These are phyloP conservation scores for Dufourea novaeangliae DNA, from an alignment of 1,140 invertebrate genomes.

Conservation along the genomic window DNA sequence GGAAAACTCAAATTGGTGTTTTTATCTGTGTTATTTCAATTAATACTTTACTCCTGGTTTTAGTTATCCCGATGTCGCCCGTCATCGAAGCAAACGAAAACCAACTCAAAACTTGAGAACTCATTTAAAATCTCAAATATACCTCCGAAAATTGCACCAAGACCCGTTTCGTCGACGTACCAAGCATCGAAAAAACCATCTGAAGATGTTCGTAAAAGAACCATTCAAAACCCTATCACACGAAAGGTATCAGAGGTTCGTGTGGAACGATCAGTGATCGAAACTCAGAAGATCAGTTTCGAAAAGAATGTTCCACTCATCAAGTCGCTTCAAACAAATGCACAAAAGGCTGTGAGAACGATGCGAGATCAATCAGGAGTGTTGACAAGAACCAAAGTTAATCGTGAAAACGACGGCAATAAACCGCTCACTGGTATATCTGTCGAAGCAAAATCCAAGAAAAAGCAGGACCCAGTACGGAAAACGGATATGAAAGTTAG, in stretches of 20 bases:
- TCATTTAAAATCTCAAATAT: neutral
- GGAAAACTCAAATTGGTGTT: neutral
- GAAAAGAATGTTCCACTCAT: neutral
- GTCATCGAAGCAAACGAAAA: neutral
- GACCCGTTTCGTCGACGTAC: neutral
- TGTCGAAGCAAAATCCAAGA: neutral
- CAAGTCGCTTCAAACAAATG: neutral
- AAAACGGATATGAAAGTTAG: neutral
- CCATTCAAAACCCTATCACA: neutral
- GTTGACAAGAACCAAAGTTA: neutral
- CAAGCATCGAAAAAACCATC: neutral
- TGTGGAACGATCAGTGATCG: neutral
- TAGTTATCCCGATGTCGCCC: conserved; percentile 13
- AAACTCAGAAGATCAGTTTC: neutral
- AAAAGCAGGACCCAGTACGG: neutral
- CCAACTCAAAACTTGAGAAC: neutral
- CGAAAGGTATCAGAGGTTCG: conserved; percentile 21
- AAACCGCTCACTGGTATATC: neutral
- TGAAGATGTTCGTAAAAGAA: neutral
- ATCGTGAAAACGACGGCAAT: neutral
- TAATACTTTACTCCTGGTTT: neutral
- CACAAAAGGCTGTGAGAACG: neutral
- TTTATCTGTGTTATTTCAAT: neutral
- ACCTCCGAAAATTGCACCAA: neutral
- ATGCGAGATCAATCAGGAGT: neutral